phyloP scores from a whole-genome alignment of 1,140 invertebrate species.

The roundworm (Caenorhabditis elegans) region DNA sequence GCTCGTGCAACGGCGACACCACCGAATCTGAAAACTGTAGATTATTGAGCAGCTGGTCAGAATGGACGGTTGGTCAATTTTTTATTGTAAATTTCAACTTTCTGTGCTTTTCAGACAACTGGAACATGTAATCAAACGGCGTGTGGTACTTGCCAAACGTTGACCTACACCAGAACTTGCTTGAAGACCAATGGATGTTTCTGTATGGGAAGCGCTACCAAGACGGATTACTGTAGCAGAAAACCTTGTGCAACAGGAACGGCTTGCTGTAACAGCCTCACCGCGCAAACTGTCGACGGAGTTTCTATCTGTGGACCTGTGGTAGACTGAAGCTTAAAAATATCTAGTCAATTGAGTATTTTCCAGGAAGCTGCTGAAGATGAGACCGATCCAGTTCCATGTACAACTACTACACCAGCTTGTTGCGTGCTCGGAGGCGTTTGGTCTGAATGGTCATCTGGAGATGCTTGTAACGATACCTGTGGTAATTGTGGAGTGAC shows the following conservation, averaged over 20 bases:
- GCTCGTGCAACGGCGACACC: background rate
- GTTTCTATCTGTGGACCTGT: background rate
- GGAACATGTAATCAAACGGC: background rate
- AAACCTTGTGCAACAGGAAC: background rate
- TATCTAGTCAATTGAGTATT: background rate
- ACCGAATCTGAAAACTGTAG: background rate
- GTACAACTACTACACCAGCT: background rate
- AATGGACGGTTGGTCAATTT: slow-evolving; percentile 6
- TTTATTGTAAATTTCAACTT: background rate
- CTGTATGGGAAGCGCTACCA: slow-evolving; percentile 6
- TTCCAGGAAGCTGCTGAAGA: background rate
- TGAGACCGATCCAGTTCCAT: background rate
- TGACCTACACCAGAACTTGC: slow-evolving; percentile 18
- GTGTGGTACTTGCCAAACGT: slow-evolving; percentile 8
- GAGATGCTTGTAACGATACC: slow-evolving; percentile 28
- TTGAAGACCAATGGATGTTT: background rate
- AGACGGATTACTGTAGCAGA: background rate
- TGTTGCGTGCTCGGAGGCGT: slow-evolving; percentile 32
- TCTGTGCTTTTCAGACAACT: background rate
- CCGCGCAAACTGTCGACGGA: background rate
- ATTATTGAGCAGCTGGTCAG: background rate
- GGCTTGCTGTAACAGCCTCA: background rate
- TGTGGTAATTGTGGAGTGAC: slow-evolving; percentile 29
- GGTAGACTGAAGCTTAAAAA: background rate
- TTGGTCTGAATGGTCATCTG: slow-evolving; percentile 37